phyloP scores from a whole-genome alignment of 2,888 invertebrate genomes.

The Cantharis nigra region DNA sequence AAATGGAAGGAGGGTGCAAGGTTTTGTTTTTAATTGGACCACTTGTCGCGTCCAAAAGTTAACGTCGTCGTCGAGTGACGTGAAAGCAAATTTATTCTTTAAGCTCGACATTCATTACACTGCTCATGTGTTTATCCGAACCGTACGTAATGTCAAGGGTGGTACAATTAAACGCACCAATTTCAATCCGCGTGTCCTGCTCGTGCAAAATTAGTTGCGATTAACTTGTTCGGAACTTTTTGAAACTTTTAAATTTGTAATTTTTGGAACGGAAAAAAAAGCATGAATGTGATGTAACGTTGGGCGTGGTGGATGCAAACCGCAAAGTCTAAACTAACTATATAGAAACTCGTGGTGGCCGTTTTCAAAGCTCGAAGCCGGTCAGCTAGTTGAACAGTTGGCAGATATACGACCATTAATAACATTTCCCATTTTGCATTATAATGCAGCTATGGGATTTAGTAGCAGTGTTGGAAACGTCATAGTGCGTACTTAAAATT shows the following conservation, averaged over 20 bases:
- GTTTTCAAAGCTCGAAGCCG: conserved; percentile 17
- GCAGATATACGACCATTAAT: conserved; percentile 31
- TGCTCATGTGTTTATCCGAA: conserved; percentile 20
- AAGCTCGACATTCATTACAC: conserved; percentile 25
- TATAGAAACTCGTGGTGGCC: conserved; percentile 19
- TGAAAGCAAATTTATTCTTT: conserved; percentile 29
- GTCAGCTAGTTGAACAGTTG: conserved; percentile 21
- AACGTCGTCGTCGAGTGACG: conserved; percentile 10
- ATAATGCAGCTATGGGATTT: conserved; percentile 26
- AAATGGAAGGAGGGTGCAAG: conserved; percentile 35
- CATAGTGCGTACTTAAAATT: conserved; percentile 33
- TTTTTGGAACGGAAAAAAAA: neutral
- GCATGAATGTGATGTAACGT: neutral
- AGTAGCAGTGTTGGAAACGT: conserved; percentile 21
- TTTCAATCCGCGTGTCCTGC: conserved; percentile 6
- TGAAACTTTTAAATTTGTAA: neutral
- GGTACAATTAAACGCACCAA: conserved; percentile 14
- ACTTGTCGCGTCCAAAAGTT: conserved; percentile 30
- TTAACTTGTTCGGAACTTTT: neutral
- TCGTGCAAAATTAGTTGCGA: neutral
- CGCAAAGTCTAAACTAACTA: conserved; percentile 20
- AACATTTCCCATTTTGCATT: conserved; percentile 30
- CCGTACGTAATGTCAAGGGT: conserved; percentile 10
- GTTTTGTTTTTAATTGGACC: conserved; percentile 36
- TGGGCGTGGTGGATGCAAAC: conserved; percentile 1